Evolutionary conservation across 2,888 invertebrate species (phyloP).

Genomic region (Carcina quercana): DNA sequence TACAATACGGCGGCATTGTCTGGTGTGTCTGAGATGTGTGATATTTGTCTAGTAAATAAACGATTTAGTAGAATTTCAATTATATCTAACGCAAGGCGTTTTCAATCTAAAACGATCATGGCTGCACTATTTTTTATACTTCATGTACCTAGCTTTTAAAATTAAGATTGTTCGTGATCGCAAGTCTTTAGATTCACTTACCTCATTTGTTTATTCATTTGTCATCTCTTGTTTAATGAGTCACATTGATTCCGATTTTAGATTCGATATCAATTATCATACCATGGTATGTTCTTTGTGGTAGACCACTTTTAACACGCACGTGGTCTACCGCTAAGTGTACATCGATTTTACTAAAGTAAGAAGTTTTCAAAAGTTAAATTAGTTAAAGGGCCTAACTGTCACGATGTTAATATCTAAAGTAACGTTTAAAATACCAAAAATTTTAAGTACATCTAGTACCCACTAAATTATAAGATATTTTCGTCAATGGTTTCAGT

Average conservation of each 20-base stretch:
- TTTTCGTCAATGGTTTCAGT: background rate
- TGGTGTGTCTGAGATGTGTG: constrained; percentile 39
- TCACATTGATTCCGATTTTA: too few species aligned
- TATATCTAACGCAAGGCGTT: constrained; percentile 49
- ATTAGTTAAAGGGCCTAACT: constrained; percentile 57
- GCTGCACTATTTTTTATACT: constrained; percentile 50
- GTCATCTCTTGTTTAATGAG: background rate
- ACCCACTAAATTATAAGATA: constrained; percentile 7
- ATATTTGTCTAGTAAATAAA: constrained; percentile 51
- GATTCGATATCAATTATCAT: background rate
- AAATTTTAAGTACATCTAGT: constrained; percentile 22
- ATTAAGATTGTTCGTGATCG: constrained; percentile 30
- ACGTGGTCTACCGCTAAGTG: too few species aligned
- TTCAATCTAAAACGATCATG: constrained; percentile 34
- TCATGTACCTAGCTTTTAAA: constrained; percentile 40
- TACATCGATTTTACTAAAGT: too few species aligned
- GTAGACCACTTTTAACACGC: background rate
- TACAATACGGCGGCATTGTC: constrained; percentile 14
- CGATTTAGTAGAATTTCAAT: constrained; percentile 49
- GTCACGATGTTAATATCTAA: constrained; percentile 41
- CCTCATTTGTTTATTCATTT: constrained; percentile 52
- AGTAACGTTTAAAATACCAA: constrained; percentile 56
- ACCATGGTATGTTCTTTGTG: background rate
- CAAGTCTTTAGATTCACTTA: constrained; percentile 35
- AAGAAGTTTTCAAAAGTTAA: too few species aligned